phyloP scores from a whole-genome alignment of 2,888 invertebrate species.

The Caenorhabditis parvicauda region DNA sequence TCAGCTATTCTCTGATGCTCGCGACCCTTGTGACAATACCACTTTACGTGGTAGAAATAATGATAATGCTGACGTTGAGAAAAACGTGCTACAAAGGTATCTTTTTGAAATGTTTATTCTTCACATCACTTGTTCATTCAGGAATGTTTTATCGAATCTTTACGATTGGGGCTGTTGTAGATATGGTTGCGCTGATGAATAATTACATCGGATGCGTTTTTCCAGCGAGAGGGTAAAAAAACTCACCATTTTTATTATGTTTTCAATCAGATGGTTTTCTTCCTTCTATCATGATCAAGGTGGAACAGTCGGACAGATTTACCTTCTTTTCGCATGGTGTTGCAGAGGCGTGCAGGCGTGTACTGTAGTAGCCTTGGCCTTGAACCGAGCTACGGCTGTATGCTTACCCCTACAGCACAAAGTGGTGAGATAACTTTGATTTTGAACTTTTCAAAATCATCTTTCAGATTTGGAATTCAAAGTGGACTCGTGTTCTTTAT shows the following conservation, averaged over 20 bases:
- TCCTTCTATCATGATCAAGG: slow-evolving; percentile 30
- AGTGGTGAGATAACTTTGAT: slow-evolving; percentile 10
- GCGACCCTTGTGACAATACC: slow-evolving; percentile 23
- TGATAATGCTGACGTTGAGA: slow-evolving; percentile 24
- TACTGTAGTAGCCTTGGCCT: slow-evolving; percentile 28
- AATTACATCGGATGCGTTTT: slow-evolving; percentile 39
- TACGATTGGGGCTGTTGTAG: slow-evolving; percentile 28
- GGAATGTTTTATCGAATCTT: slow-evolving; percentile 42
- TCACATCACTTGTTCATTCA: slow-evolving; percentile 2
- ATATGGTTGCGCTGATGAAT: slow-evolving; percentile 30
- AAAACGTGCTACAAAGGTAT: slow-evolving; percentile 27
- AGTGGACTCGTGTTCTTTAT: slow-evolving; percentile 17
- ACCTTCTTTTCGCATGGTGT: slow-evolving; percentile 34
- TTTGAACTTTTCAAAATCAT: background rate
- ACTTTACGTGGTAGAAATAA: slow-evolving; percentile 26
- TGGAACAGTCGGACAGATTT: slow-evolving; percentile 31
- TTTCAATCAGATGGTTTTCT: slow-evolving; percentile 29
- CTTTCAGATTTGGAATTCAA: slow-evolving; percentile 33
- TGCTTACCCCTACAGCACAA: slow-evolving; percentile 35
- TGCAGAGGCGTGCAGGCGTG: slow-evolving; percentile 31
- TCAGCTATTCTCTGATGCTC: slow-evolving; percentile 27
- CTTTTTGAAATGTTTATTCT: background rate
- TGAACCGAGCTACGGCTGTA: slow-evolving; percentile 38
- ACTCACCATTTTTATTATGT: background rate
- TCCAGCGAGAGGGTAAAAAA: slow-evolving; percentile 23